These are phyloP conservation scores for Homarus americanus DNA, from an alignment of 1,140 invertebrate species.

Conservation along the genomic window DNA sequence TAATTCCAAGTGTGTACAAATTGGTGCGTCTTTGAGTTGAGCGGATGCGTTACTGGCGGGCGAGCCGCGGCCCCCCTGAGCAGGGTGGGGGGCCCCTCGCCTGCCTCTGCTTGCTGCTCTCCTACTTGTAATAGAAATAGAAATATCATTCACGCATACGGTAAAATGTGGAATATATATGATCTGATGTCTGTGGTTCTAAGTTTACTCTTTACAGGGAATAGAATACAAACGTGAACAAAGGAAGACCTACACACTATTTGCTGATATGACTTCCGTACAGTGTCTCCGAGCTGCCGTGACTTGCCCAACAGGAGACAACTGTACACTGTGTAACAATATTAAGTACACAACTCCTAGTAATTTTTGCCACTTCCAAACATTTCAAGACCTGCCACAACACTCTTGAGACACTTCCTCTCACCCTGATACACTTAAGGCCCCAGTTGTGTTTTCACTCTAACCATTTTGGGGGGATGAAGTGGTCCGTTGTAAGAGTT, in stretches of 20 bases:
- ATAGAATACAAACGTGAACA: background rate
- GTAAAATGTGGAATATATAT: constrained; percentile 12
- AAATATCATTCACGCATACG: background rate
- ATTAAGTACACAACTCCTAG: background rate
- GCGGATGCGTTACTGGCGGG: background rate
- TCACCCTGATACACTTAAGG: constrained; percentile 47
- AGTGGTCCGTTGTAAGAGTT: no score
- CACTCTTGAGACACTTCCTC: constrained; percentile 21
- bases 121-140: background rate
- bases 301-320: background rate
- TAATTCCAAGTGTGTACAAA: constrained; percentile 33
- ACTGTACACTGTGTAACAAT: background rate
- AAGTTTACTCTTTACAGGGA: constrained; percentile 34
- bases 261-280: constrained; percentile 44
- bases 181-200: background rate
- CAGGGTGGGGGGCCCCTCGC: background rate
- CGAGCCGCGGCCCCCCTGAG: no score
- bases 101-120: background rate
- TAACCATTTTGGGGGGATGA: background rate
- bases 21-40: constrained; percentile 20
- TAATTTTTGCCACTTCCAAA: constrained; percentile 1
- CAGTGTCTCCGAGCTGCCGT: background rate
- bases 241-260: constrained; percentile 17
- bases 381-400: constrained; percentile 15
- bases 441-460: constrained; percentile 44